Evolutionary conservation across 2,797 vertebrate species (phyloP), one percentile per base, ranked within the genome.

Genomic region (Galagoides demidoff): DNA sequence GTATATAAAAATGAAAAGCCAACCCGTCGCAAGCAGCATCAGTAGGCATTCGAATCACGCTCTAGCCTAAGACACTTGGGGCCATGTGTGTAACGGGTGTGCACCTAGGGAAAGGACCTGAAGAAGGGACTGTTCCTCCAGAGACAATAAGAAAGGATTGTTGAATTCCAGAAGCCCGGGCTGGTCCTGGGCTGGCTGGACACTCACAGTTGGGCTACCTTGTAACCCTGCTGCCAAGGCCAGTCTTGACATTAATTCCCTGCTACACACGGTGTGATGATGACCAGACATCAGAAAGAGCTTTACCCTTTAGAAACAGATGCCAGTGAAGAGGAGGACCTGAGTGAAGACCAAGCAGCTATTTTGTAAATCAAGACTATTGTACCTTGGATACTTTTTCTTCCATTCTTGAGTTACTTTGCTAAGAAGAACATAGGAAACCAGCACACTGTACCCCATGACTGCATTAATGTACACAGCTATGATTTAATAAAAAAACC

Each of bases 321-420:
- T 14, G 0, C 1, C 8, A 31, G 14, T 7, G 10, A 66, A 39
- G 55, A 31, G 5, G 29, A 27, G 0, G 7, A 3, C 4, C 13
- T 19, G 9, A 23, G 19, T 1, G 3, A 29, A 49, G 59, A 55
- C 9, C 27, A 20, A 10, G 61, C 1, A 7, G 14, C 3, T 79
- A 8, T 11, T 27, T 39, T 45, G n/a, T 57, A 71, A n/a, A 43
- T 57, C 31, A n/a, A 39, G 78, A 61, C 25, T 19, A 25, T 20
- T 23, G 6, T 0, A 12, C 39, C 39, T 43, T 43, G 39, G 39
- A 43, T 43, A 43, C 39, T 43, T 43, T 43, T 43, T 43, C 39
- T 43, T 43, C 39, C 39, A 43, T 43, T 43, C 39, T 43, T 43
- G 39, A 39, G 39, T 39, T 5, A 39, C 39, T 39, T 39, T 5